Percentiles rank a stretch among this genome's conserved stretches.
These are phyloP conservation scores for Rallus crepitans DNA, from an alignment of 2,797 vertebrate species.

Conservation along the genomic window DNA sequence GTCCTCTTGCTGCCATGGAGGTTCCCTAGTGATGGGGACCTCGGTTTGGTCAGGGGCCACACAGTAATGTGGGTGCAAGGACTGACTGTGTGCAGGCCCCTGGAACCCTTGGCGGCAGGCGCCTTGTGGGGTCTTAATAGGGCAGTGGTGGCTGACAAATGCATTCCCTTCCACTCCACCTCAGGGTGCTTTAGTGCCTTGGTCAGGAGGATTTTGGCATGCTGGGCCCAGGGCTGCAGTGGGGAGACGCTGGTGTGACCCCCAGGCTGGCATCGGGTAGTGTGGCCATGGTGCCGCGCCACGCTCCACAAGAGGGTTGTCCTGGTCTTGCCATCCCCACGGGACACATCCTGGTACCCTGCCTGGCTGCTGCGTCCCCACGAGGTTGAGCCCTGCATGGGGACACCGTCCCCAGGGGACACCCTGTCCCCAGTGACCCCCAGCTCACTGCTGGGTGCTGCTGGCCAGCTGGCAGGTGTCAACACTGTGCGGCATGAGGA, in stretches of 20 bases:
- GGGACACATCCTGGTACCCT: not conserved
- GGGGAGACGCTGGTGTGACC: not conserved
- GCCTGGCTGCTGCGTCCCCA: not conserved
- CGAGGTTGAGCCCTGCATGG: accelerated
- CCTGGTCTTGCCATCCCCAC: not conserved
- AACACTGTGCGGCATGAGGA: accelerated
- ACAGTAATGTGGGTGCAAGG: accelerated
- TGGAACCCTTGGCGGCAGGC: not conserved
- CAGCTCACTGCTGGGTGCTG: not conserved
- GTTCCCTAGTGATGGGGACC: not conserved
- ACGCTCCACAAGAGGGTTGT: accelerated
- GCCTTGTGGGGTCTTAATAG: not conserved
- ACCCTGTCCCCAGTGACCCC: too few relatives aligned
- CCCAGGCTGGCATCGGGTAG: accelerated
- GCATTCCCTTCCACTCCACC: not conserved
- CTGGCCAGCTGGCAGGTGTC: not conserved
- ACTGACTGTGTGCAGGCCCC: accelerated
- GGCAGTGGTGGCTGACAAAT: accelerated
- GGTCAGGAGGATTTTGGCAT: not conserved
- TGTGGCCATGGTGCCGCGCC: not conserved
- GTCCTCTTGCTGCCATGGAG: not conserved
- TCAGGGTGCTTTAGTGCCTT: not conserved
- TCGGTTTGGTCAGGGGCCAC: accelerated
- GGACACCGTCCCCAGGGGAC: accelerated
- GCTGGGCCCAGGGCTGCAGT: not conserved